Base-by-base conservation (phyloP, 1,140 invertebrate species). In the Epicauta chinensis region DNA sequence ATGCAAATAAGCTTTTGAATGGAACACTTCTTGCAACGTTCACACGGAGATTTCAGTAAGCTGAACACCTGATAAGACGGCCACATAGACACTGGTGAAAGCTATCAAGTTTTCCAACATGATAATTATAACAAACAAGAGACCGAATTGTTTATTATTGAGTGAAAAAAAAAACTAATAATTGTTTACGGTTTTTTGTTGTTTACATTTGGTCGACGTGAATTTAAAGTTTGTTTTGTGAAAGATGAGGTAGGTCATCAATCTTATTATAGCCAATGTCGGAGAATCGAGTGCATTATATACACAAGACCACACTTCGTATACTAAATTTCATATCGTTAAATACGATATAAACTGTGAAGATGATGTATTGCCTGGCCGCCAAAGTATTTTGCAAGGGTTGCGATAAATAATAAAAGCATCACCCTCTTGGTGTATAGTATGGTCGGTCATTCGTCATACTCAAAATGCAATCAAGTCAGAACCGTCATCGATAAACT, bases 381-480 rank as follows among this genome's bases (percentile, higher is more conserved):
- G 45, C 34, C 37, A 23, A 23, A 23, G 44, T 46, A 37, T 23
- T 47, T 47, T 50, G 55, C 55, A 62, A 60, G 61, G 61, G 58
- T 62, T 60, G 58, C 56, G 54, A 61, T 61, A 61, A 58, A 58
- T 61, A 58, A 58, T 61, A 61, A 58, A 58, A 52, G 53, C 23
- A 23, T 23, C 23, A 23, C 23, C 23, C 23, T 23, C n/a, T n/a
- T n/a, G n/a, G n/a, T n/a, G 7, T 23, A 23, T 7, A 23, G 23
- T 23, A 5, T 23, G n/a, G 58, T 44, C 56, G 55, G 47, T 55
- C 64, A 68, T 68, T 61, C 63, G 61, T 68, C 66, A 68, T 68
- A 68, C 66, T 68, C 64, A 68, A 68, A 68, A 53, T 51, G 62
- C 57, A 66, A 68, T 68, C 66, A 66, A 58, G 50, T 11, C 10